Evolutionary conservation across 2,113 vertebrate genomes (phyloP).

Genomic region (Thalassarche chlororhynchos): DNA sequence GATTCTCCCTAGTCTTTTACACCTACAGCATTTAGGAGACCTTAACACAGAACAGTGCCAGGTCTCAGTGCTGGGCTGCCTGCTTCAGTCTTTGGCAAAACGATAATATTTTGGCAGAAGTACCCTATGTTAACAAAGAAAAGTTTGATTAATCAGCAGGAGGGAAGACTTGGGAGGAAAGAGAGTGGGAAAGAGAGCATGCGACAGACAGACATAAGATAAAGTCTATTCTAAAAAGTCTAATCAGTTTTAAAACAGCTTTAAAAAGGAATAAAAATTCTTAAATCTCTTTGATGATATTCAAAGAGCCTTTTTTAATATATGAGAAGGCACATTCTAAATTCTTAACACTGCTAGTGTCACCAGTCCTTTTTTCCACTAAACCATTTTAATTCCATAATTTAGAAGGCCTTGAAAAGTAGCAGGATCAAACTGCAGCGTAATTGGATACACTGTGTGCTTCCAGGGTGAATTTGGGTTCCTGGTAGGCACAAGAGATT

Average conservation of each 20-base stretch:
- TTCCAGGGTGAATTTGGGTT: slow-evolving; percentile 37
- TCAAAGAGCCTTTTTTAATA: slow-evolving; percentile 77
- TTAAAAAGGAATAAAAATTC: slow-evolving; percentile 79
- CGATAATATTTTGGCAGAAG: slow-evolving; percentile 44
- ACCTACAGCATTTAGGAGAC: neutral
- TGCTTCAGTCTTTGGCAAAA: slow-evolving; percentile 18
- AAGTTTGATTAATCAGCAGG: slow-evolving; percentile 37
- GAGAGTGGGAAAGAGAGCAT: neutral
- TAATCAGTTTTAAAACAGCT: slow-evolving; percentile 69
- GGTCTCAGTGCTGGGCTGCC: slow-evolving; percentile 42
- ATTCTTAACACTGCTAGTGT: slow-evolving; percentile 76
- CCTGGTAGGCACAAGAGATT: slow-evolving; percentile 18
- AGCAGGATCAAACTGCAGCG: slow-evolving; percentile 35
- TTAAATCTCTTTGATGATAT: slow-evolving; percentile 80
- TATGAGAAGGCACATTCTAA: slow-evolving; percentile 71
- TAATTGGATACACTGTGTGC: slow-evolving; percentile 48
- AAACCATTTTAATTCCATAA: slow-evolving; percentile 77
- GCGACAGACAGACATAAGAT: neutral
- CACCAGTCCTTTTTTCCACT: slow-evolving; percentile 54
- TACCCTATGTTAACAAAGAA: slow-evolving; percentile 32
- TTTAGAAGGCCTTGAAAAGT: slow-evolving; percentile 72
- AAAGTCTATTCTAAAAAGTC: slow-evolving; percentile 33
- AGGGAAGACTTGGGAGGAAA: neutral
- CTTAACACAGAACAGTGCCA: slow-evolving; percentile 27
- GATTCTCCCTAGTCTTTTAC: slow-evolving; percentile 36